Percentiles rank a stretch among this genome's conserved stretches.
phyloP scores from a whole-genome alignment of 2,113 vertebrate genomes.

The Vicugna pacos region DNA sequence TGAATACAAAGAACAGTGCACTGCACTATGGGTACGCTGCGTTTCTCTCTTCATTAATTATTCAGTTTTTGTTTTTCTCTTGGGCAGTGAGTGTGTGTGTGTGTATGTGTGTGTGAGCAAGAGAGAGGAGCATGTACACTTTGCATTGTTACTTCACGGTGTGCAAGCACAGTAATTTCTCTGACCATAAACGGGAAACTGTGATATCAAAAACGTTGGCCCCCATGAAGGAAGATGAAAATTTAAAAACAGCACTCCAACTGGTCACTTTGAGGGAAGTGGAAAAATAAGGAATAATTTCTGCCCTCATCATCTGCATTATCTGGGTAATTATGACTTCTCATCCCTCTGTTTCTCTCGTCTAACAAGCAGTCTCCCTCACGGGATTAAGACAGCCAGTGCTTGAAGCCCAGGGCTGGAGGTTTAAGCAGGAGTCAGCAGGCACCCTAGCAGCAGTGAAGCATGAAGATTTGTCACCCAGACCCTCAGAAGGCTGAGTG shows the following conservation, averaged over 20 bases:
- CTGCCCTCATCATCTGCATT: not conserved
- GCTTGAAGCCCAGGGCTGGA: not conserved
- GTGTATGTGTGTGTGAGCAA: not conserved
- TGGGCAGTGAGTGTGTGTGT: not conserved
- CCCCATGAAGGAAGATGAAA: not conserved
- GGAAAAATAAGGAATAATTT: not conserved
- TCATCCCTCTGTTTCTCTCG: too few species aligned
- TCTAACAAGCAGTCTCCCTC: not conserved
- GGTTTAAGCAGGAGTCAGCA: not conserved
- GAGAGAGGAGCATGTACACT: not conserved
- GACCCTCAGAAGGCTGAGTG: not conserved
- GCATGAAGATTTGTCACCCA: not conserved
- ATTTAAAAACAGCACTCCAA: not conserved
- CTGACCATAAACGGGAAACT: not conserved
- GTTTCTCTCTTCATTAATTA: not conserved
- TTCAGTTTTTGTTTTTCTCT: slow-evolving; percentile 4
- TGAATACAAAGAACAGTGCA: not conserved
- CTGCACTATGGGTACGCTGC: not conserved
- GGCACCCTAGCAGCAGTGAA: not conserved
- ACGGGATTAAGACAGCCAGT: not conserved
- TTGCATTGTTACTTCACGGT: not conserved
- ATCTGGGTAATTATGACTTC: not conserved
- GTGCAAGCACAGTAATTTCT: not conserved
- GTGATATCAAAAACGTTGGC: not conserved
- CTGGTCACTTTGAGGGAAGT: not conserved